These are phyloP conservation scores for Metaphire vulgaris DNA, from an alignment of 1,140 invertebrate genomes.

Conservation along the genomic window DNA sequence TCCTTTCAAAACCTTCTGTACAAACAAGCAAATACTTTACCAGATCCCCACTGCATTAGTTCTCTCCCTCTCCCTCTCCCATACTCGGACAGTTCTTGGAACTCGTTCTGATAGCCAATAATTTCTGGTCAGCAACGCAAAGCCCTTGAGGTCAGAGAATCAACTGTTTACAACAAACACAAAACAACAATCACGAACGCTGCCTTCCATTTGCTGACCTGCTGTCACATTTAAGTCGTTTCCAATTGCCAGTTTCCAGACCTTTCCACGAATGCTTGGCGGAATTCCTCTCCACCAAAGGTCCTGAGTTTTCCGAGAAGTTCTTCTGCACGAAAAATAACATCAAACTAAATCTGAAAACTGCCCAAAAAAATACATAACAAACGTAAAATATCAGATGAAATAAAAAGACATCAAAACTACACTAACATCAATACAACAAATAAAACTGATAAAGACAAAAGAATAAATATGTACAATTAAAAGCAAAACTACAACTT, in stretches of 20 bases:
- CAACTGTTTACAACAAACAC: no score
- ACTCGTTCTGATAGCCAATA: no score
- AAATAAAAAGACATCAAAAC: background rate
- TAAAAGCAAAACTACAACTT: background rate
- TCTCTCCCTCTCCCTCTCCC: no score
- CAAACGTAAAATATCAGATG: background rate
- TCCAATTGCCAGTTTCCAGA: constrained; percentile 76
- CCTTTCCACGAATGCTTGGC: constrained; percentile 71
- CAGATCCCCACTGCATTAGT: no score
- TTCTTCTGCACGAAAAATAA: constrained; percentile 54
- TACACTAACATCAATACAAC: background rate
- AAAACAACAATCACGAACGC: no score
- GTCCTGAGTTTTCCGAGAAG: constrained; percentile 65
- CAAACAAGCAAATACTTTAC: no score
- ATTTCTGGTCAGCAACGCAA: no score
- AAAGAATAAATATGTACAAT: background rate
- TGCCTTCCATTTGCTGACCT: constrained; percentile 35
- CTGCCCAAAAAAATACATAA: background rate
- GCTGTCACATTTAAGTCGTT: constrained; percentile 77
- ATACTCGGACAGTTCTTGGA: no score
- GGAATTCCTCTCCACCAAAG: constrained; percentile 85
- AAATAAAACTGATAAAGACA: constrained; percentile 16
- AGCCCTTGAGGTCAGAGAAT: no score
- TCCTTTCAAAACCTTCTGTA: no score
- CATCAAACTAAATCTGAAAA: no score